phyloP scores from a whole-genome alignment of 2,797 vertebrate species.

The Emys orbicularis region DNA sequence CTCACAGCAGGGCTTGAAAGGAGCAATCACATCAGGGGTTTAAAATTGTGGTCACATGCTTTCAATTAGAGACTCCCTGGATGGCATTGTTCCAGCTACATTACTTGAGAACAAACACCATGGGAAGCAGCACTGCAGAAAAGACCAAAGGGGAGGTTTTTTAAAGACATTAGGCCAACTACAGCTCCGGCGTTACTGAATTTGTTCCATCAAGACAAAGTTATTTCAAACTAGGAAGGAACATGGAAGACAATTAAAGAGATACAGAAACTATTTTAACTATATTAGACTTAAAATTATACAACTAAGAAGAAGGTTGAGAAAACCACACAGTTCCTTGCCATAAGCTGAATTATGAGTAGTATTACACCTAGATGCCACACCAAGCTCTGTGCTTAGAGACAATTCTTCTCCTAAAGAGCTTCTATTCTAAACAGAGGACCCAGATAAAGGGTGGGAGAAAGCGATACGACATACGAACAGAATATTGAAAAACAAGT shows the following conservation, averaged over 20 bases:
- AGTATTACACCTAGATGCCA: neutral
- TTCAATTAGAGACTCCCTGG: neutral
- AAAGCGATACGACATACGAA: neutral
- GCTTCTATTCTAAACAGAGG: neutral
- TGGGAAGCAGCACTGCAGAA: rapidly evolving
- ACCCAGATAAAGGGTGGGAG: neutral
- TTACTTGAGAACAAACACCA: rapidly evolving
- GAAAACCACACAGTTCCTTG: neutral
- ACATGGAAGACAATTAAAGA: neutral
- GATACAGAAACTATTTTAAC: neutral
- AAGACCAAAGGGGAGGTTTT: neutral
- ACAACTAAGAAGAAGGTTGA: rapidly evolving
- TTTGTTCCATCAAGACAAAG: neutral
- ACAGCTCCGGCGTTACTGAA: neutral
- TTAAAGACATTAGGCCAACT: neutral
- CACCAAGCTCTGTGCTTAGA: neutral
- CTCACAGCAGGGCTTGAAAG: neutral
- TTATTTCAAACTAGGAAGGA: conserved; percentile 36
- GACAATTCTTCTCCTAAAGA: neutral
- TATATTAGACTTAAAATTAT: neutral
- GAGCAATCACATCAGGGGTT: rapidly evolving
- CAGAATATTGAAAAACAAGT: neutral
- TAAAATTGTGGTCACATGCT: neutral
- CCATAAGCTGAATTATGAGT: neutral
- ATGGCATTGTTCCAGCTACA: rapidly evolving